Evolutionary conservation across 2,888 invertebrate genomes (phyloP).

Genomic region (Ochlodes sylvanus): DNA sequence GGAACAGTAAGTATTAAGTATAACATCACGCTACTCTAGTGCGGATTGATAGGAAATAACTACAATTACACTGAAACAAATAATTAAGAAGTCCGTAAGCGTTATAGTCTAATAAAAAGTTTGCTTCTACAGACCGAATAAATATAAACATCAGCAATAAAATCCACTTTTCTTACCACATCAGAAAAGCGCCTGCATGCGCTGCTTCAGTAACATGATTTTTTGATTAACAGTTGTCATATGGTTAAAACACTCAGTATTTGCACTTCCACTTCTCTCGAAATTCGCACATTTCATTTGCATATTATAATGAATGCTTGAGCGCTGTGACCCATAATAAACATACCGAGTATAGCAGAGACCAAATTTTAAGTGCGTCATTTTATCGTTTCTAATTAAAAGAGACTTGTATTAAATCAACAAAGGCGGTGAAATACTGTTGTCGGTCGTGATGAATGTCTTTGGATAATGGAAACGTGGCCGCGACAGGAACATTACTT

Average conservation of each 20-base stretch:
- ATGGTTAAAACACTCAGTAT: slow-evolving; percentile 4
- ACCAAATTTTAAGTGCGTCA: slow-evolving; percentile 11
- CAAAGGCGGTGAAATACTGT: slow-evolving; percentile 8
- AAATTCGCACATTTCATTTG: slow-evolving; percentile 28
- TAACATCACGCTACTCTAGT: no score
- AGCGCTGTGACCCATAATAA: slow-evolving; percentile 22
- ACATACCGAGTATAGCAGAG: slow-evolving; percentile 17
- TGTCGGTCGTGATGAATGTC: slow-evolving; percentile 14
- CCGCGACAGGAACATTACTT: neutral
- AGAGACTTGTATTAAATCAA: slow-evolving; percentile 7
- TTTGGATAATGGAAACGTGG: slow-evolving; percentile 11
- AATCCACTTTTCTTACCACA: no score
- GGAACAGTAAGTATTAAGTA: no score
- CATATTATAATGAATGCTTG: slow-evolving; percentile 34
- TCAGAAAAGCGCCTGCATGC: neutral
- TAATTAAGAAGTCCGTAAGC: no score
- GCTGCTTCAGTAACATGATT: neutral
- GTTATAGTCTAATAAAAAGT: no score
- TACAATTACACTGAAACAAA: no score
- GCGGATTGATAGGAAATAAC: no score
- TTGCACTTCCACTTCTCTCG: slow-evolving; percentile 12
- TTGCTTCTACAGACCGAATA: no score
- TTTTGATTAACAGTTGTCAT: slow-evolving; percentile 2
- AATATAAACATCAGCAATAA: no score
- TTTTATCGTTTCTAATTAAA: slow-evolving; percentile 30